Evolutionary conservation across 2,113 vertebrate species (phyloP).

Genomic region (Mus pahari): DNA sequence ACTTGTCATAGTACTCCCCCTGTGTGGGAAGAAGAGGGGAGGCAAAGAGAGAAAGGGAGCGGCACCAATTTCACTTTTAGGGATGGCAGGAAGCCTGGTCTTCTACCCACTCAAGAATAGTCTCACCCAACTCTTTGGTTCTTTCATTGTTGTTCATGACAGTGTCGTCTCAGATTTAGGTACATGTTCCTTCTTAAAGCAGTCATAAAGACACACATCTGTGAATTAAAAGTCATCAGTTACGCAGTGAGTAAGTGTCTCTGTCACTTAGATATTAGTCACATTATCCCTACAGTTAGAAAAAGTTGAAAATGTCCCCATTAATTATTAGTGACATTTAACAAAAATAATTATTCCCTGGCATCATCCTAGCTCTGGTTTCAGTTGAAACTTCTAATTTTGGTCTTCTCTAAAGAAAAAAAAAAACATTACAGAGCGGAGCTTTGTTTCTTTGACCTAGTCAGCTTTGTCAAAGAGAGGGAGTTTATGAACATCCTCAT

Average conservation of each 20-base stretch:
- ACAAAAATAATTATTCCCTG: constrained; percentile 66
- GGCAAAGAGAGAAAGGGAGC: neutral
- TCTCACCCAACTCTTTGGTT: neutral
- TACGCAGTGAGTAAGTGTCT: constrained; percentile 62
- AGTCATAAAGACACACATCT: constrained; percentile 6
- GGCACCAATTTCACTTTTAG: fast-evolving
- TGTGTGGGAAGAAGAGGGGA: neutral
- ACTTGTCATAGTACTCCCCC: fast-evolving
- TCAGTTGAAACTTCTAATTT: constrained; percentile 75
- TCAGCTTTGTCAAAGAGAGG: constrained; percentile 56
- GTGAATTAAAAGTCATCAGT: constrained; percentile 27
- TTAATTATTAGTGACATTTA: constrained; percentile 77
- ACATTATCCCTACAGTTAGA: constrained; percentile 63
- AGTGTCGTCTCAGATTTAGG: constrained; percentile 4
- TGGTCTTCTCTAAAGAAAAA: constrained; percentile 41
- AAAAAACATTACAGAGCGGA: constrained; percentile 34
- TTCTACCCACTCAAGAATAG: neutral
- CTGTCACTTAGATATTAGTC: constrained; percentile 73
- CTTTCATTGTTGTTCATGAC: neutral
- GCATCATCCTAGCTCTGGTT: constrained; percentile 19
- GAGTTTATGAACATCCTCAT: constrained; percentile 40
- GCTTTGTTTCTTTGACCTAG: constrained; percentile 63
- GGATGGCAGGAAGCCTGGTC: fast-evolving
- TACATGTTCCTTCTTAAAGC: constrained; percentile 26
- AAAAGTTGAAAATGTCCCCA: constrained; percentile 63